These are phyloP conservation scores for Papilio xuthus DNA, from an alignment of 1,140 invertebrate species.

Conservation along the genomic window DNA sequence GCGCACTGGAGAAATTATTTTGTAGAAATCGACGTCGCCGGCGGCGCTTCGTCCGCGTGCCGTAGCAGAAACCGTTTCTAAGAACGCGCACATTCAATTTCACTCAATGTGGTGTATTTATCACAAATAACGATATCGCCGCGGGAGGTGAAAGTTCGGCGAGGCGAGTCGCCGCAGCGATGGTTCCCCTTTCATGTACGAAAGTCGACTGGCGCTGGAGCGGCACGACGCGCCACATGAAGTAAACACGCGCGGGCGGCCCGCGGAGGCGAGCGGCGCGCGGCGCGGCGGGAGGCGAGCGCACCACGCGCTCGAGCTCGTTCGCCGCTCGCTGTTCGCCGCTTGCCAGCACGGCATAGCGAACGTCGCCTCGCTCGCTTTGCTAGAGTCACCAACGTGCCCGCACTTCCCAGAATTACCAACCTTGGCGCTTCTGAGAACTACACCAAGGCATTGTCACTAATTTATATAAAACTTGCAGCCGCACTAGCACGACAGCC, in stretches of 20 bases:
- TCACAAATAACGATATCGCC: slow-evolving; percentile 75
- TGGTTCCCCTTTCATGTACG: slow-evolving; percentile 60
- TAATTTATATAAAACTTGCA: slow-evolving; percentile 72
- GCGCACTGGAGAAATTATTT: slow-evolving; percentile 79
- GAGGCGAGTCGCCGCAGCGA: slow-evolving; percentile 49
- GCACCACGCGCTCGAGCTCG: slow-evolving; percentile 36
- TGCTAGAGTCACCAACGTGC: slow-evolving; percentile 50
- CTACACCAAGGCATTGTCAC: slow-evolving; percentile 76
- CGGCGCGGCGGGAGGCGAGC: slow-evolving; percentile 32
- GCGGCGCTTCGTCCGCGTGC: slow-evolving; percentile 62
- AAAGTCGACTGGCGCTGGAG: slow-evolving; percentile 61
- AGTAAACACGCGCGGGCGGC: slow-evolving; percentile 39
- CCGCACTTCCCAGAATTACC: slow-evolving; percentile 73
- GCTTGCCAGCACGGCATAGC: slow-evolving; percentile 6
- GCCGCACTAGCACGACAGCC: slow-evolving; percentile 53
- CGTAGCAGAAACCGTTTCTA: slow-evolving; percentile 72
- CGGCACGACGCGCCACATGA: slow-evolving; percentile 37
- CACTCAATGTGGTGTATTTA: slow-evolving; percentile 72
- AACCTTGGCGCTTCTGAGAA: slow-evolving; percentile 77
- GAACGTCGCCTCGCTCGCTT: slow-evolving; percentile 40
- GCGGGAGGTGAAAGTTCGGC: slow-evolving; percentile 76
- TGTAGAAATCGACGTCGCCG: slow-evolving; percentile 72
- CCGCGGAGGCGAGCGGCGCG: slow-evolving; percentile 42
- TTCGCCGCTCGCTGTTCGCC: slow-evolving; percentile 40
- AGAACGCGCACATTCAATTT: slow-evolving; percentile 77